These are phyloP conservation scores for Scatophagus argus DNA, from an alignment of 2,113 vertebrate species.

Conservation along the genomic window DNA sequence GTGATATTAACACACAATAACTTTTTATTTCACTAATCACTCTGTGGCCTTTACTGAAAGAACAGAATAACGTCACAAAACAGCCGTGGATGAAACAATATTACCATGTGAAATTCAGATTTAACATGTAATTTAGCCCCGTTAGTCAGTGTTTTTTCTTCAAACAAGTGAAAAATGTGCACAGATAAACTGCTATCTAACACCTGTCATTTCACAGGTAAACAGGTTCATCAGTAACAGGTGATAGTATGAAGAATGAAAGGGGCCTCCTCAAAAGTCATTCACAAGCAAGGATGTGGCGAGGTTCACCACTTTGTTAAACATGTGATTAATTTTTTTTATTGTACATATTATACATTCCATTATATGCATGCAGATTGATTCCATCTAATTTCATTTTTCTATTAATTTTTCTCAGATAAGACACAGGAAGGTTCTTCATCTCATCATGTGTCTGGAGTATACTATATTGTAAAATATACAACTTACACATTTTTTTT, in stretches of 20 bases:
- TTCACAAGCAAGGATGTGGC: no score
- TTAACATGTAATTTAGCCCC: not conserved
- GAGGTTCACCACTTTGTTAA: no score
- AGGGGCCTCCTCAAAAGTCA: no score
- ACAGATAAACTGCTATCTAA: no score
- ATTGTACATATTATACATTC: no score
- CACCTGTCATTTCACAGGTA: no score
- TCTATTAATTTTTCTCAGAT: not conserved
- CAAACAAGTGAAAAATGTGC: not conserved
- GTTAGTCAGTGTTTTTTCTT: not conserved
- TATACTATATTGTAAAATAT: no score
- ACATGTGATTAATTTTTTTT: no score
- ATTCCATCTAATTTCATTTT: not conserved
- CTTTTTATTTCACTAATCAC: constrained; percentile 14
- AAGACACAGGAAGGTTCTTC: not conserved
- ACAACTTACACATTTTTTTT: no score
- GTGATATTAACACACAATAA: constrained; percentile 15
- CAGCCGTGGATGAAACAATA: not conserved
- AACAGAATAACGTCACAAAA: not conserved
- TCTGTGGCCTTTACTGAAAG: not conserved
- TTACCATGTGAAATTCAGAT: not conserved
- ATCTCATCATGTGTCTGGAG: not conserved
- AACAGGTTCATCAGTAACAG: no score
- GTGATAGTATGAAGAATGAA: no score
- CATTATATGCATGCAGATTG: no score